A percentile compares a stretch with the other conserved stretches of the same genome.
Evolutionary conservation across 2,888 invertebrate genomes (phyloP).

Genomic region (Troilus luridus): DNA sequence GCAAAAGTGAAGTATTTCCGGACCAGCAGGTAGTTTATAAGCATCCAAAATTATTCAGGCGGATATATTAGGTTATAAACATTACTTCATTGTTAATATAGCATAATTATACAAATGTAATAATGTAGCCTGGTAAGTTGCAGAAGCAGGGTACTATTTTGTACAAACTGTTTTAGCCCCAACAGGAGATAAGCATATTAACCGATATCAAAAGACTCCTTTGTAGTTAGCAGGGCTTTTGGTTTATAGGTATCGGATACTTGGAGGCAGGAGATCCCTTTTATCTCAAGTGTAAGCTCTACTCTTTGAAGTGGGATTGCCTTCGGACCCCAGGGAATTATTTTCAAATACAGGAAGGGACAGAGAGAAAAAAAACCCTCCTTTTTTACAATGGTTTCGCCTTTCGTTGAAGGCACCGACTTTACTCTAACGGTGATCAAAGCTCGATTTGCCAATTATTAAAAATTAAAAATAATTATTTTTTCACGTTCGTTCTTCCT

Average conservation of each 20-base stretch:
- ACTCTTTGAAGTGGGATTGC: constrained; percentile 32
- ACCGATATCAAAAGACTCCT: not conserved
- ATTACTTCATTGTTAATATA: too few species aligned
- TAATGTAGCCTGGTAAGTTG: too few species aligned
- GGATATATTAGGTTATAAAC: too few species aligned
- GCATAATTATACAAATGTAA: too few species aligned
- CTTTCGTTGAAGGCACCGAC: not conserved
- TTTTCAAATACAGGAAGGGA: not conserved
- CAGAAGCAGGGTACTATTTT: too few species aligned
- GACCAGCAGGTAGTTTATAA: too few species aligned
- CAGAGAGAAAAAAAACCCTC: not conserved
- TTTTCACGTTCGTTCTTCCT: too few species aligned
- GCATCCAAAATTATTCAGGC: too few species aligned
- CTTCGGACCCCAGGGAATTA: not conserved
- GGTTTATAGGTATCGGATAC: not conserved
- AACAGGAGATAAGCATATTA: not conserved
- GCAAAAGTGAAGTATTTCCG: too few species aligned
- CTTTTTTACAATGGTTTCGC: not conserved
- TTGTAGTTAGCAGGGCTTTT: not conserved
- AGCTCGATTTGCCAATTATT: not conserved
- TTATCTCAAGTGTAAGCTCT: not conserved
- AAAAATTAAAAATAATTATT: too few species aligned
- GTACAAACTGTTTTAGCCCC: too few species aligned
- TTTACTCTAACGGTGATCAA: not conserved
- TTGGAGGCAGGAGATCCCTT: not conserved